Conservation (phyloP, 2,797 vertebrate genomes). For the Chanos chanos region DNA sequence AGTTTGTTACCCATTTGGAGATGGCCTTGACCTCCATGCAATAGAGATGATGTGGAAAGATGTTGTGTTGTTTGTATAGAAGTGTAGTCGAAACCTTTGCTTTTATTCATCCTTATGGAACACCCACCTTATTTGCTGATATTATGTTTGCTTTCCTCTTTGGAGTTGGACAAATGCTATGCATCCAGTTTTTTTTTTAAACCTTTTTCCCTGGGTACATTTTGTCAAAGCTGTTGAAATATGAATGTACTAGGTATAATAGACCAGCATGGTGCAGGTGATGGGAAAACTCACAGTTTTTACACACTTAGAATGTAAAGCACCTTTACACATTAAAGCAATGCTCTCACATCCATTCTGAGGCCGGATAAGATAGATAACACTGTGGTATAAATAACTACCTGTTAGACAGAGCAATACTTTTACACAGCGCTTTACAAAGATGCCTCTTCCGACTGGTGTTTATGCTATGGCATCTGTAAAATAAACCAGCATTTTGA, state of each 20-base stretch:
- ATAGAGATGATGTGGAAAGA: too few species aligned
- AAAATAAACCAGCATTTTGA: too few species aligned
- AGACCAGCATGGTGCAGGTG: constrained; percentile 62
- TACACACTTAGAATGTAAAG: constrained; percentile 43
- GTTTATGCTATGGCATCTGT: too few species aligned
- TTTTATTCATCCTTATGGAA: too few species aligned
- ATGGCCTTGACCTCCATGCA: background rate
- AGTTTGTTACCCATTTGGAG: background rate
- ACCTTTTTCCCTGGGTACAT: constrained; percentile 46
- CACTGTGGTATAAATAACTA: constrained; percentile 65
- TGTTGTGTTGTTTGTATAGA: too few species aligned
- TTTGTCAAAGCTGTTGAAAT: constrained; percentile 49
- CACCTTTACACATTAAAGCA: constrained; percentile 32
- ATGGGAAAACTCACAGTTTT: constrained; percentile 57
- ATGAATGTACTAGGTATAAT: constrained; percentile 69
- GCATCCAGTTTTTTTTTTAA: too few species aligned
- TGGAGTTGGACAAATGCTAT: background rate
- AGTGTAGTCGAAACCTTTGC: too few species aligned
- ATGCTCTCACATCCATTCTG: constrained; percentile 33
- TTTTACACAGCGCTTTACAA: constrained; percentile 41
- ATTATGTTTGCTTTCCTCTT: too few species aligned
- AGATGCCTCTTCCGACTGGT: too few species aligned
- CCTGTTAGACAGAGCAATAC: constrained; percentile 69
- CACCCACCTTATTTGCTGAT: too few species aligned
- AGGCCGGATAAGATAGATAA: constrained; percentile 62